Evolutionary conservation across 1,140 invertebrate genomes (phyloP).

Genomic region (Drosophila orena): DNA sequence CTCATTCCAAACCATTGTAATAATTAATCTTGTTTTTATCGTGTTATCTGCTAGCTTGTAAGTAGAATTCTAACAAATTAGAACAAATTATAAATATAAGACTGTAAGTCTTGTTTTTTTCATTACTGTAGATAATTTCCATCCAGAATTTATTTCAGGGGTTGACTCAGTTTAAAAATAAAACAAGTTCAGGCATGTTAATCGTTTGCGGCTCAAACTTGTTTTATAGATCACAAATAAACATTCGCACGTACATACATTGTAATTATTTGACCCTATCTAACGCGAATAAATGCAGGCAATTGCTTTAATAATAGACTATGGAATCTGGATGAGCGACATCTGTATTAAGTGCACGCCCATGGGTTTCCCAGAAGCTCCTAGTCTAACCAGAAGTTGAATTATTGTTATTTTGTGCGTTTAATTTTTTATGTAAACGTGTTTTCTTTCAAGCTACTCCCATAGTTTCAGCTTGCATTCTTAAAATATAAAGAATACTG

Average conservation of each 20-base stretch:
- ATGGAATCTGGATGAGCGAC: background rate
- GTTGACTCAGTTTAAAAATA: background rate
- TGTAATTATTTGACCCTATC: background rate
- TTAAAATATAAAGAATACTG: background rate
- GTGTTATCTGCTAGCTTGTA: constrained; percentile 1
- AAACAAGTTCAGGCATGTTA: background rate
- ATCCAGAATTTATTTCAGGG: no score
- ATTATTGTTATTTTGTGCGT: background rate
- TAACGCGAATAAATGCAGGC: background rate
- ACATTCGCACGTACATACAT: background rate
- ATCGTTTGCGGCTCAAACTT: background rate
- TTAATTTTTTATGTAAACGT: background rate
- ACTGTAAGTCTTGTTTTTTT: no score
- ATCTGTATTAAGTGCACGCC: background rate
- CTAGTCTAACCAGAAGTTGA: background rate
- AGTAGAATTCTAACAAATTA: constrained; percentile 2
- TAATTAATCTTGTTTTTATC: background rate
- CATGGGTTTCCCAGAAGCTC: background rate
- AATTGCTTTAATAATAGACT: background rate
- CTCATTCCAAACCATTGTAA: constrained; percentile 2
- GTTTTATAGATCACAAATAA: constrained; percentile 3
- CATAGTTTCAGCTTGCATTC: background rate
- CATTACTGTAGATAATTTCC: no score
- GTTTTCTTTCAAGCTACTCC: background rate
- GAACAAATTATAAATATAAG: no score